Base-by-base conservation (phyloP, 1,140 invertebrate species). In the Bombyx mori region DNA sequence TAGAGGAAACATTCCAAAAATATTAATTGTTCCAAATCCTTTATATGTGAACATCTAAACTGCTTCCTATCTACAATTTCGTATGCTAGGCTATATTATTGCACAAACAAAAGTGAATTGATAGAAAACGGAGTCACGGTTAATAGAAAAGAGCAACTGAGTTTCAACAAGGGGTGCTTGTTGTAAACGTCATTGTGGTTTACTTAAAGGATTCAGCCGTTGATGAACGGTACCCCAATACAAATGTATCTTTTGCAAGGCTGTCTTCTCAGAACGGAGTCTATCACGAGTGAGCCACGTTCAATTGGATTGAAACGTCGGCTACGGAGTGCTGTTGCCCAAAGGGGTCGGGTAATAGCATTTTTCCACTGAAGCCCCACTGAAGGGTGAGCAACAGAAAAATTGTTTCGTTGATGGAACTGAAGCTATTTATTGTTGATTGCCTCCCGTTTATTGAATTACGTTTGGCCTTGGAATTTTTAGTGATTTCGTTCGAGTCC, bases 241-340 rank as follows among this genome's bases (percentile, higher is more conserved):
- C 55, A 52, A 62, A 68, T 60, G 68, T 68, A 62, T 68, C 68
- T 68, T 67, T 66, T 58, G 56, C 52, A 51, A 61, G 57, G 54
- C 52, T 53, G 55, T 58, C 57, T 49, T 48, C 61, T 66, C 57
- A 60, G 58, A 61, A 58, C 59, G 46, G 52, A 52, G 60, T 57
- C 49, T 65, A 66, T 65, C 59, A 61, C 26, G 45, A 45, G 45
- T 58, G 62, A 55, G 59, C 58, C 63, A 63, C 65, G 67, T 62
- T 66, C 65, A 69, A 73, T 70, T 66, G 68, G 65, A 70, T 73
- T 68, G 70, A 63, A 70, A 62, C 63, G 67, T 67, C 61, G 69
- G 48, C 58, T 59, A 42, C 56, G 54, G 52, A 63, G 61, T 56
- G 61, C 50, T 51, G 60, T 57, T 55, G 44, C 52, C 45, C 62